Evolutionary conservation across 2,797 vertebrate species (phyloP), one percentile per base, ranked within the genome.

Genomic region (Gallinago nigripennis): DNA sequence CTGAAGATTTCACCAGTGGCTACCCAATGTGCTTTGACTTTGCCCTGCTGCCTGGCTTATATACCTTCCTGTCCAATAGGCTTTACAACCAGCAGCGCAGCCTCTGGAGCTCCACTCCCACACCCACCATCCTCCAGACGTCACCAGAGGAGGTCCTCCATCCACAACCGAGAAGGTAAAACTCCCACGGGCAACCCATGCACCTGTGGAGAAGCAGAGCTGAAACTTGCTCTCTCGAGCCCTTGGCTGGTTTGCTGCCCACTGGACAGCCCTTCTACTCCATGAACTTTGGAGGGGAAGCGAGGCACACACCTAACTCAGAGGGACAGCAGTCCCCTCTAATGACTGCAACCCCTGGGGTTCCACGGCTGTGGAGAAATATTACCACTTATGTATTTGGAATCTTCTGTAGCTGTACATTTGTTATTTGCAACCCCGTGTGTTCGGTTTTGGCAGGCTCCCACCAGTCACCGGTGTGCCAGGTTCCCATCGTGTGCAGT

Each of bases 401-500:
- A 86, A 72, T 37, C 31, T 53, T 53, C 18, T 2, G 5, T 27
- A 73, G 57, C n/a, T 6, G 7, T 53, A 30, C 64, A 53, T 37
- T 27, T 23, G 25, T 57, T 72, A 50, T 64, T 68, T 83, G 37
- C 48, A 60, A 10, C 12, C 20, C 24, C 0, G 0, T 46, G 11
- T 31, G 50, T 77, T 82, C 51, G 43, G 8, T 64, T 85, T 87
- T 39, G 71, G 48, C 84, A 73, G 78, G 27, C 27, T 57, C 48
- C 78, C 4, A 39, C 39, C 39, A 39, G 1, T 41, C 71, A 45
- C 28, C 21, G 3, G 16, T 0, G n/a, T 54, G 78, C 71, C 88
- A 46, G 60, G 50, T 37, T 37, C 28, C 25, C 1, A 0, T 17
- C 35, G 19, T 0, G 20, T 18, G 31, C 7, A 0, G 50, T 7